Base-by-base conservation (phyloP, 1,140 invertebrate species). In the Calephelis virginiensis region DNA sequence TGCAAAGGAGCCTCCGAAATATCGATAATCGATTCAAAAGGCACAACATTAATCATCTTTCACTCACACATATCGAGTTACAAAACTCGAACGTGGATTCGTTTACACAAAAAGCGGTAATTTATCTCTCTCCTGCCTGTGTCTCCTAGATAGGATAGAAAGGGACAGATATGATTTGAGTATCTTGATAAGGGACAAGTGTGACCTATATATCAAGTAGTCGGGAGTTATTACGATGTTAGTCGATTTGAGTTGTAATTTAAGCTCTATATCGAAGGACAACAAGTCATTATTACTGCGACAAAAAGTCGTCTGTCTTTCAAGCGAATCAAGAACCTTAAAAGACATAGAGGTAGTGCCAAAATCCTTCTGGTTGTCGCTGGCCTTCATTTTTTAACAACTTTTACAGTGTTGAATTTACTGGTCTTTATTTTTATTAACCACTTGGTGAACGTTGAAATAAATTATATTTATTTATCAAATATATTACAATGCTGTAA, bases 201-300 rank as follows among this genome's bases (percentile, higher is more conserved):
- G 56, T 59, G 56, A 59, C 56, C 56, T 59, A 59, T 59, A 59
- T 59, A 59, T 59, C 37, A 59, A 59, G 56, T 59, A 59, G 56
- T 12, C n/a, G 56, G 56, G 56, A 59, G 37, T n/a, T 59, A 59
- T 59, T n/a, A 38, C 56, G 12, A 38, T 28, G 10, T 59, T 11
- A 37, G 11, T 59, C 5, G 12, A 8, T 59, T 59, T 12, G 14
- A 37, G 17, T 38, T 59, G 37, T 59, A 59, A 59, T 59, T 59
- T 38, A 59, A 17, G 53, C 53, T 59, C 37, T 11, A 12, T 59
- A 7, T 37, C 38, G 53, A 59, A 11, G 28, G 12, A 11, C 12
- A 5, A 38, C 53, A 38, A 59, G 7, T 10, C 7, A 9, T 43
- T 8, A 5, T 43, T 43, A 43, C 40, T 43, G 40, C 40, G 40